Evolutionary conservation across 1,140 invertebrate species (phyloP).

Genomic region (Periplaneta americana): DNA sequence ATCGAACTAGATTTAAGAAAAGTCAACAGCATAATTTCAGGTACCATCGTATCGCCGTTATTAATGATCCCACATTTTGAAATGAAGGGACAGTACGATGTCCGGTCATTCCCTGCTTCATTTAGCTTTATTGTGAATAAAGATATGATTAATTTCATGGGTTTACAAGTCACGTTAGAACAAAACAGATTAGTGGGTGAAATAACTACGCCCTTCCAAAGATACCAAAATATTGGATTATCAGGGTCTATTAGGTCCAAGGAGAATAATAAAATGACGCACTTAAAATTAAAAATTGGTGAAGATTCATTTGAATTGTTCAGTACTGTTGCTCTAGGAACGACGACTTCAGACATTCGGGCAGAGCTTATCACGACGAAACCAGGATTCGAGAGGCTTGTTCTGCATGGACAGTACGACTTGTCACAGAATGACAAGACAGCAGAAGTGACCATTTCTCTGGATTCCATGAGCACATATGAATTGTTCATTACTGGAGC

Average conservation of each 20-base stretch:
- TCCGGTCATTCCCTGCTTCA: background rate
- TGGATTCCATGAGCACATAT: background rate
- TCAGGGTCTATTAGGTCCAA: background rate
- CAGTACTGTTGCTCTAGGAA: background rate
- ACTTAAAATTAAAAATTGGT: background rate
- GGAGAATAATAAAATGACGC: background rate
- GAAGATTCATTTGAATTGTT: background rate
- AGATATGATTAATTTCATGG: background rate
- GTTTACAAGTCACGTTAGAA: background rate
- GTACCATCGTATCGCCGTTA: background rate
- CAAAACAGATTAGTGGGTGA: background rate
- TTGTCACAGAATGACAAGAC: background rate
- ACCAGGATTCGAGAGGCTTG: background rate
- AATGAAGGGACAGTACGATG: background rate
- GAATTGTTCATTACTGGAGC: background rate
- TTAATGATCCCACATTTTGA: background rate
- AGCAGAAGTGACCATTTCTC: background rate
- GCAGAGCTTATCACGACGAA: background rate
- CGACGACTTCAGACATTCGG: background rate
- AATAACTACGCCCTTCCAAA: background rate
- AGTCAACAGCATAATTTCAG: background rate
- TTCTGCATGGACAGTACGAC: background rate
- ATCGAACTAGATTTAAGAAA: background rate
- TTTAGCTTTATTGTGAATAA: background rate
- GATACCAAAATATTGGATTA: background rate